These are phyloP conservation scores for Cygnus olor DNA, from an alignment of 2,797 vertebrate genomes.

Conservation along the genomic window DNA sequence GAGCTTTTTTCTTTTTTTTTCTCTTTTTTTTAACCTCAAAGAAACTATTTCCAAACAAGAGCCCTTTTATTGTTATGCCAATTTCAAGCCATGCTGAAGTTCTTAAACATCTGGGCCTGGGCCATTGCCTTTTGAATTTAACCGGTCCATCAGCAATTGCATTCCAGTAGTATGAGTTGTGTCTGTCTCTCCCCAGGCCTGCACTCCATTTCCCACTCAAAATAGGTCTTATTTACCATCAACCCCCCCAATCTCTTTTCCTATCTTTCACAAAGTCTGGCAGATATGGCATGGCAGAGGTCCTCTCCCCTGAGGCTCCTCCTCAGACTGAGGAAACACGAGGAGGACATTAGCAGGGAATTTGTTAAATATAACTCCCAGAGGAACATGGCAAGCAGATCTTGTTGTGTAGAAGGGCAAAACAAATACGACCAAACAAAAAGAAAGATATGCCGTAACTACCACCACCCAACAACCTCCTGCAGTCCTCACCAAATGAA, in stretches of 20 bases:
- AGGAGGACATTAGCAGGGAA: background rate
- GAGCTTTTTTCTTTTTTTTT: background rate
- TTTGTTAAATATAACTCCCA: background rate
- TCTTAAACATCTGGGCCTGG: conserved; percentile 30
- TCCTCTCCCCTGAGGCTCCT: background rate
- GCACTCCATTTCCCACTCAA: conserved; percentile 15
- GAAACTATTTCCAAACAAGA: background rate
- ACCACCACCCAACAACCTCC: background rate
- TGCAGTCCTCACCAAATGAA: background rate
- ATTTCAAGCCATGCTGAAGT: conserved; percentile 13
- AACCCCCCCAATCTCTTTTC: background rate
- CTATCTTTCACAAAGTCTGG: background rate
- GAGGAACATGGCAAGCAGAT: background rate
- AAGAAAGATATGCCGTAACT: background rate
- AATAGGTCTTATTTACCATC: background rate
- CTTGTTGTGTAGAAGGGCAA: background rate
- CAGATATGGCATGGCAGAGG: background rate
- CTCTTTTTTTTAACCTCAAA: background rate
- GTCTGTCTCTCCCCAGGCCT: conserved; percentile 30
- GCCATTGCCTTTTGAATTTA: background rate
- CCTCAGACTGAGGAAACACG: background rate
- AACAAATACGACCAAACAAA: background rate
- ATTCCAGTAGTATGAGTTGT: conserved; percentile 35
- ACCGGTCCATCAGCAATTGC: conserved; percentile 19
- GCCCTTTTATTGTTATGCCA: conserved; percentile 33